These are phyloP conservation scores for Lasius fuliginosus DNA, from an alignment of 2,888 invertebrate species.

Conservation along the genomic window DNA sequence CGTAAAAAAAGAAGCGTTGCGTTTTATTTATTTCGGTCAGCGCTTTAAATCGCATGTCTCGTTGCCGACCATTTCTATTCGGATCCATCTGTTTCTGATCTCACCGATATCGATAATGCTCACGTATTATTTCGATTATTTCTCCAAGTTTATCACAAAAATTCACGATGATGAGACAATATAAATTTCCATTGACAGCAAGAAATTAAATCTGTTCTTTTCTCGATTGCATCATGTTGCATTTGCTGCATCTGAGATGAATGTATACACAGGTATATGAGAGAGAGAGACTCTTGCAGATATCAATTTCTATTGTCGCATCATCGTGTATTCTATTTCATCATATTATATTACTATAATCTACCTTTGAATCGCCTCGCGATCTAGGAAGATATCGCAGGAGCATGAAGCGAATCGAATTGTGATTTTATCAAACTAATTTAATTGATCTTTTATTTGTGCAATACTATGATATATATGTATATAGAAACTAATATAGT, in stretches of 20 bases:
- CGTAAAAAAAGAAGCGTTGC: background rate
- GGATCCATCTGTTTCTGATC: background rate
- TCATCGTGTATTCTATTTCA: background rate
- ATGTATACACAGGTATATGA: background rate
- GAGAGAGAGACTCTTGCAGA: background rate
- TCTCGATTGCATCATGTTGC: background rate
- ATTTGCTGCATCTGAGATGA: background rate
- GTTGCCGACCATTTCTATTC: background rate
- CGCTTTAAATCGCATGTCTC: background rate
- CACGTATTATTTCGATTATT: background rate
- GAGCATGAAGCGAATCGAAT: background rate
- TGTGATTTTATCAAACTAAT: background rate
- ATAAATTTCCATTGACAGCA: background rate
- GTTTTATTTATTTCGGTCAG: constrained; percentile 21
- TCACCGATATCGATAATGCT: background rate
- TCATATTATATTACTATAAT: background rate
- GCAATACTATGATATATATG: too few species aligned
- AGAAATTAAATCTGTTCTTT: background rate
- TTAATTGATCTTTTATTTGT: too few species aligned
- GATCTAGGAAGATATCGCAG: background rate
- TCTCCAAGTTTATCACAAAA: background rate
- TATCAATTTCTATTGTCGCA: background rate
- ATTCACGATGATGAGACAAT: background rate
- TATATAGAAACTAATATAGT: too few species aligned
- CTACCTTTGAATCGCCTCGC: background rate